A percentile compares a stretch with the other conserved stretches of the same genome.
These are phyloP conservation scores for Isichthys henryi DNA, from an alignment of 2,113 vertebrate genomes.

Conservation along the genomic window DNA sequence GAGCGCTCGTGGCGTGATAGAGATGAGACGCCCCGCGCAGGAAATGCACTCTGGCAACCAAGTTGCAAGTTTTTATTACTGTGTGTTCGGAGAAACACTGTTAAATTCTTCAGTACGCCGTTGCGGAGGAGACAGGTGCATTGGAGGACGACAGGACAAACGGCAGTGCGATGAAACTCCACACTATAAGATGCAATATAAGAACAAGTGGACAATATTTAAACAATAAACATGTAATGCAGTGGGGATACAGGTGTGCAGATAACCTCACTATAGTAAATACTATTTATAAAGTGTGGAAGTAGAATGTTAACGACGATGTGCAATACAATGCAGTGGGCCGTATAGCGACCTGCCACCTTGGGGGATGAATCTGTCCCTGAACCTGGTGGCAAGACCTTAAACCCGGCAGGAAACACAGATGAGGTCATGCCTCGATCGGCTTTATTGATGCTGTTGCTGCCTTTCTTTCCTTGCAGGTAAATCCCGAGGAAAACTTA, in stretches of 20 bases:
- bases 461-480: neutral
- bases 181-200: neutral
- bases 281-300: neutral
- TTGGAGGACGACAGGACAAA: too few relatives aligned
- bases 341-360: neutral
- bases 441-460: neutral
- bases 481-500: neutral
- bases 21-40: neutral
- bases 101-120: neutral
- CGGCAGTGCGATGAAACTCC: neutral
- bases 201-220: neutral
- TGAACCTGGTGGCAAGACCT: neutral
- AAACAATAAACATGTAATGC: neutral
- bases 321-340: neutral
- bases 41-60: neutral
- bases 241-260: neutral
- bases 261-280: neutral
- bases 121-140: too few relatives aligned
- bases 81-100: neutral
- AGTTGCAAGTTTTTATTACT: neutral
- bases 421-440: neutral
- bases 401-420: neutral
- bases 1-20: neutral
- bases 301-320: neutral
- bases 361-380: neutral